Base-by-base conservation (phyloP, 2,888 invertebrate species). In the Oscheius sp. region DNA sequence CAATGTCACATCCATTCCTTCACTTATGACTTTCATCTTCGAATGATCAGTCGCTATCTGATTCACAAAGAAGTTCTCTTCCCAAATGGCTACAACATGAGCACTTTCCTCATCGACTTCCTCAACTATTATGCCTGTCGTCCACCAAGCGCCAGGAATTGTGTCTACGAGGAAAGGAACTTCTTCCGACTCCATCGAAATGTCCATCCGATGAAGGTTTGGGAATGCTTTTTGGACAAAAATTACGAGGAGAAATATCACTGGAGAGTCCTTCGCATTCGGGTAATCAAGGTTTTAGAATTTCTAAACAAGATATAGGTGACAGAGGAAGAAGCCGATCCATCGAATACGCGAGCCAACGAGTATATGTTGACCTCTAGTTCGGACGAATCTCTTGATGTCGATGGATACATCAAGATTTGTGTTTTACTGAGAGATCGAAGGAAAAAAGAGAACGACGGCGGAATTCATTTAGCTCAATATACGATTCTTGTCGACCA, bases 61-160 rank as follows among this genome's bases (percentile, higher is more conserved):
- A 61, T 72, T 8, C 76, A 79, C 17, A 68, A 73, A 39, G 72
- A 69, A 52, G 68, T 78, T n/a, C 75, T 75, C 27, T 85, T 88
- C 72, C 85, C 82, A 27, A 79, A 80, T 12, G 91, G 91, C 45
- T 92, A 92, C 86, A 92, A 92, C 86, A 88, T 92, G 4, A 91
- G 91, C 27, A 90, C 91, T 75, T 92, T 92, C 86, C 88, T 93
- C 33, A 91, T 91, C 72, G 92, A 93, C 86, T 93, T 93, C 84
- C 90, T 91, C 72, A 91, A 91, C 85, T 92, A 92, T 86, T 92
- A 92, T 85, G 91, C 91, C 57, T 91, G 92, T 87, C 91, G 92
- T 5, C 92, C 93, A 1, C 91, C 91, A 87, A 92, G 91, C 84
- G 91, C 92, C 0, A 89, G 92, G 75, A 92, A 92, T 88, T 90